phyloP scores from a whole-genome alignment of 30 jellyfish, hydroid and myxozoan species.

The Hydra vulgaris region DNA sequence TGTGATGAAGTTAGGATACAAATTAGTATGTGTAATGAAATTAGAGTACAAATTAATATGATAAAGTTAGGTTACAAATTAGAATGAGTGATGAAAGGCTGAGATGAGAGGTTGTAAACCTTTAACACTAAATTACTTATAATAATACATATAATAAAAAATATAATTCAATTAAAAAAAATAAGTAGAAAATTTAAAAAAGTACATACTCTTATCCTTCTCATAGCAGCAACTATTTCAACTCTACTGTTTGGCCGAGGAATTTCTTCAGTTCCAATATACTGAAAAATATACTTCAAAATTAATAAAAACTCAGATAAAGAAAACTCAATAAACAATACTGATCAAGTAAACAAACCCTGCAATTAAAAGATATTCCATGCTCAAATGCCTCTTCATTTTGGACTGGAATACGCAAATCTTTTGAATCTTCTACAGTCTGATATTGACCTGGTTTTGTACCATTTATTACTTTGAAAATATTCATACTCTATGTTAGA shows the following conservation, averaged over 20 bases:
- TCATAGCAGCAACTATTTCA: conserved; percentile 93
- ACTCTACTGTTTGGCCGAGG: conserved; percentile 85
- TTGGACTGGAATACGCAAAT: conserved; percentile 79
- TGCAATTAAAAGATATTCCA: conserved; percentile 80
- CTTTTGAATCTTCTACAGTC: conserved; percentile 77
- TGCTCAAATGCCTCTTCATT: conserved; percentile 90
- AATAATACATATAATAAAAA: too few relatives aligned
- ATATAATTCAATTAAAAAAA: not conserved
- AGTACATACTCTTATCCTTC: conserved; percentile 65
- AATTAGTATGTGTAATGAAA: too few relatives aligned
- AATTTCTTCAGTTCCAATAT: conserved; percentile 92
- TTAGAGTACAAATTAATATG: too few relatives aligned
- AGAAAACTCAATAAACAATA: not conserved
- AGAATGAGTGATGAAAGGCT: too few relatives aligned
- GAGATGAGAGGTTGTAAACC: too few relatives aligned
- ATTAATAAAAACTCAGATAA: conserved; percentile 10
- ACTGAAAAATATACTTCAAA: conserved; percentile 30
- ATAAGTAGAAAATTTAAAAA: too few relatives aligned
- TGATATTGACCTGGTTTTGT: conserved; percentile 62
- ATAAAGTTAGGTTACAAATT: too few relatives aligned
- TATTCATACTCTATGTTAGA: conserved; percentile 25
- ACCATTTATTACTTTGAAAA: conserved; percentile 33
- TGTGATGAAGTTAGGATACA: too few relatives aligned
- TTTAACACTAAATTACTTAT: too few relatives aligned
- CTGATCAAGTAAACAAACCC: conserved; percentile 34